A percentile compares a stretch with the other conserved stretches of the same genome.
Evolutionary conservation across 2,888 invertebrate genomes (phyloP).

Genomic region (Epirrhoe tristata): DNA sequence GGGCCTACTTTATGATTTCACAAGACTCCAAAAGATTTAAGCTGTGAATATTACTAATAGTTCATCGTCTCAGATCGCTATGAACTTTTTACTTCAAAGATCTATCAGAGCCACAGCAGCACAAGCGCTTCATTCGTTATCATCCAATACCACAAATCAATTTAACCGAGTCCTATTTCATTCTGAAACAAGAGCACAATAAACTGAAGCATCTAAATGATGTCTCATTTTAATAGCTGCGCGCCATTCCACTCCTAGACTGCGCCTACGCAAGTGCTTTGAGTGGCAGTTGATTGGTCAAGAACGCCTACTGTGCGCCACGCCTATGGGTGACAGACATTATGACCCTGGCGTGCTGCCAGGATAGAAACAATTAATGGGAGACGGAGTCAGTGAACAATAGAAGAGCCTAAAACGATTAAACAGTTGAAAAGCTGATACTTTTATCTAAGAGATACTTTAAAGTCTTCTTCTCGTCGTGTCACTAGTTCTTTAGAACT

Average conservation of each 20-base stretch:
- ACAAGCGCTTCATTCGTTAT: too few relatives aligned
- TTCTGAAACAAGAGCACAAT: neutral
- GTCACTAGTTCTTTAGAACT: too few relatives aligned
- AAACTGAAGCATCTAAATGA: neutral
- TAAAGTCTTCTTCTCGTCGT: too few relatives aligned
- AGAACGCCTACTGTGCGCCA: slow-evolving; percentile 40
- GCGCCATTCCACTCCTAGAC: slow-evolving; percentile 15
- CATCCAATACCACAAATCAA: neutral
- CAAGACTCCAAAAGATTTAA: too few relatives aligned
- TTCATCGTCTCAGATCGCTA: too few relatives aligned
- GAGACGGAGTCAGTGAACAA: slow-evolving; percentile 12
- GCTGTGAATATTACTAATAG: too few relatives aligned
- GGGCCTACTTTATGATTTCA: too few relatives aligned
- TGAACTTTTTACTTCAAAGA: too few relatives aligned
- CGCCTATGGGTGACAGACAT: slow-evolving; percentile 34
- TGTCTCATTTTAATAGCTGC: slow-evolving; percentile 3
- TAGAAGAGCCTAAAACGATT: neutral
- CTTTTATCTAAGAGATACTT: too few relatives aligned
- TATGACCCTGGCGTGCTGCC: slow-evolving; percentile 28
- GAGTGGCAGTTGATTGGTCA: slow-evolving; percentile 39
- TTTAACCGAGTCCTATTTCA: neutral
- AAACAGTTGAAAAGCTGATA: neutral
- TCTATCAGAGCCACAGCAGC: too few relatives aligned
- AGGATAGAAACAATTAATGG: slow-evolving; percentile 19
- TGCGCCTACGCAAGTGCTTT: slow-evolving; percentile 39